Conservation (phyloP, 2,113 vertebrate genomes). For the Ammodytes dubius region DNA sequence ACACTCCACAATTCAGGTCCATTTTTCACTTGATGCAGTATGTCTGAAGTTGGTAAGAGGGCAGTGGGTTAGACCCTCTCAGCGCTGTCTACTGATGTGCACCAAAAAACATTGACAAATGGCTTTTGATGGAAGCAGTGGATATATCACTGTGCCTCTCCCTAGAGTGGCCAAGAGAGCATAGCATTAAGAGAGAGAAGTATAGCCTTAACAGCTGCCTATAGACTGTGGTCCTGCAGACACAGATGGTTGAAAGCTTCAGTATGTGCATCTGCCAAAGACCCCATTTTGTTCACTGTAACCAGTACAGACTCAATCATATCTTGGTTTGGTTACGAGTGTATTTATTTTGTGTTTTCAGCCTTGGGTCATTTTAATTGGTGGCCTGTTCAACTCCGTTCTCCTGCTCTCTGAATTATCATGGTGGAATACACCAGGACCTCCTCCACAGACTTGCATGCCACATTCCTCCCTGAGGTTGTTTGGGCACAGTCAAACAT, state of each 20-base stretch:
- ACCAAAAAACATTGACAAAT: slow-evolving; percentile 72
- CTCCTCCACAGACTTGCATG: slow-evolving; percentile 16
- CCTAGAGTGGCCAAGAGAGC: slow-evolving; percentile 49
- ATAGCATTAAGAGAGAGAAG: slow-evolving; percentile 54
- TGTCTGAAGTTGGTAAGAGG: slow-evolving; percentile 44
- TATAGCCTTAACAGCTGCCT: slow-evolving; percentile 21
- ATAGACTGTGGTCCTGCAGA: slow-evolving; percentile 27
- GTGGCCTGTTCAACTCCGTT: slow-evolving; percentile 41
- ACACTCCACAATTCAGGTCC: slow-evolving; percentile 36
- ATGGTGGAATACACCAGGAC: slow-evolving; percentile 38
- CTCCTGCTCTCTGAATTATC: slow-evolving; percentile 56
- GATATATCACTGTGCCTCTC: slow-evolving; percentile 44
- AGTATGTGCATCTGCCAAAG: slow-evolving; percentile 3
- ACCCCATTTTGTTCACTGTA: background rate
- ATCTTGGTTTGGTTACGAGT: slow-evolving; percentile 7
- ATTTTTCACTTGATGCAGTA: slow-evolving; percentile 54
- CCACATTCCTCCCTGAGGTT: slow-evolving; percentile 38
- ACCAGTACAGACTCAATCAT: slow-evolving; percentile 15
- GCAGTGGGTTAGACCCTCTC: slow-evolving; percentile 55
- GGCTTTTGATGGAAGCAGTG: slow-evolving; percentile 67
- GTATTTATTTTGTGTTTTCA: slow-evolving; percentile 31
- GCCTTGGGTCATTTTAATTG: slow-evolving; percentile 56
- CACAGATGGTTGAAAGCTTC: slow-evolving; percentile 25
- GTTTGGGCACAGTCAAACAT: slow-evolving; percentile 44
- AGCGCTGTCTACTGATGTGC: slow-evolving; percentile 66